phyloP scores from a whole-genome alignment of 2,888 invertebrate genomes.

The Emmelina monodactyla region DNA sequence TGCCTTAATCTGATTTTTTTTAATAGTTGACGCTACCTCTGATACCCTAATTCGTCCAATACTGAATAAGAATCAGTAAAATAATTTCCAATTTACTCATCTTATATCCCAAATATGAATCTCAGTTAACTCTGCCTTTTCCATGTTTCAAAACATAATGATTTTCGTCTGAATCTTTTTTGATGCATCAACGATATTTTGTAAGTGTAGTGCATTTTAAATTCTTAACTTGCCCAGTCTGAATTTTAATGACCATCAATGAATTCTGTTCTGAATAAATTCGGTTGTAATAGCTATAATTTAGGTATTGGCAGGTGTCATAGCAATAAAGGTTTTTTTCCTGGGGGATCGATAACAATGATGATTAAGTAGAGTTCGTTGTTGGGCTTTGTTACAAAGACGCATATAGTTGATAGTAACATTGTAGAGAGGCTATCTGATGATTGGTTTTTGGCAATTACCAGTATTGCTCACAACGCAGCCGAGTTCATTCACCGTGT shows the following conservation, averaged over 20 bases:
- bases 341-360: conserved; percentile 15
- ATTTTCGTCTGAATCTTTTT: too few relatives aligned
- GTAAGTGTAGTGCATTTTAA: conserved; percentile 15
- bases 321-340: conserved; percentile 7
- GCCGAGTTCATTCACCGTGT: conserved; percentile 61
- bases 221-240: conserved; percentile 19
- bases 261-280: conserved; percentile 15
- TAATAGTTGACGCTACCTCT: too few relatives aligned
- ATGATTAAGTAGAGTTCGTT: too few relatives aligned
- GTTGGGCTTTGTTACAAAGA: conserved; percentile 52
- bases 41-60: too few relatives aligned
- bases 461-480: conserved; percentile 61
- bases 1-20: too few relatives aligned
- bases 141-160: too few relatives aligned
- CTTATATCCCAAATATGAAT: too few relatives aligned
- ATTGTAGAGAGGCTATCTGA: conserved; percentile 60
- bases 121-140: too few relatives aligned
- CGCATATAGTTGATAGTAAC: conserved; percentile 57
- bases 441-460: conserved; percentile 68
- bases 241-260: conserved; percentile 26
- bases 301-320: conserved; percentile 14
- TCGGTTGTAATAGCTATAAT: conserved; percentile 12
- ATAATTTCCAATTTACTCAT: too few relatives aligned
- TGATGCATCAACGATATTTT: conserved; percentile 12
- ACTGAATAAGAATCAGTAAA: too few relatives aligned